Percentiles rank a stretch among this genome's conserved stretches.
Evolutionary conservation across 2,888 invertebrate species (phyloP).

Genomic region (Desoria tigrina): DNA sequence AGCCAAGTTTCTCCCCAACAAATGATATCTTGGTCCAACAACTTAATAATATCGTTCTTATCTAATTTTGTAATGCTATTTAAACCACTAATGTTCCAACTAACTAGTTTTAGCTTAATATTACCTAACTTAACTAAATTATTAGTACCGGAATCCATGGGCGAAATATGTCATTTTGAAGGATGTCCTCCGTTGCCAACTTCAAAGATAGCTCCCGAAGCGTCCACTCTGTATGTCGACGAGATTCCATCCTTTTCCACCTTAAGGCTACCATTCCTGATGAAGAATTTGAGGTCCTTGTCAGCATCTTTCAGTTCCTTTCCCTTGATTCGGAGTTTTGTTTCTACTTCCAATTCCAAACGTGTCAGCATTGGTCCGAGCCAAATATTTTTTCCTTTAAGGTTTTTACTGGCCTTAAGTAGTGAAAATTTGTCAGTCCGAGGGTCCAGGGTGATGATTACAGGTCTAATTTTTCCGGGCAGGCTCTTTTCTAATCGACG

Average conservation of each 20-base stretch:
- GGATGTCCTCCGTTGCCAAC: not conserved
- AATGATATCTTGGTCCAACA: not conserved
- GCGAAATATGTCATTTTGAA: not conserved
- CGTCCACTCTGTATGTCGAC: too few species aligned
- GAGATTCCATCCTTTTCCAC: not conserved
- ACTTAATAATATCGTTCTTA: not conserved
- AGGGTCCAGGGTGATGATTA: not conserved
- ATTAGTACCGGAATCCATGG: not conserved
- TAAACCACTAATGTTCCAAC: not conserved
- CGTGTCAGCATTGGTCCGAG: not conserved
- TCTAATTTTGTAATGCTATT: not conserved
- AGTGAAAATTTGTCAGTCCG: not conserved
- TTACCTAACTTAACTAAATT: not conserved
- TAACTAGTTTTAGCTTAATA: too few species aligned
- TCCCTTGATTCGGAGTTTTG: not conserved
- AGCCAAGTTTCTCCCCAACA: too few species aligned
- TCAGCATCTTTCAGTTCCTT: not conserved
- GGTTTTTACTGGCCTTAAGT: not conserved
- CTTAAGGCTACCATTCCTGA: not conserved
- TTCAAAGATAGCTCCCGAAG: not conserved
- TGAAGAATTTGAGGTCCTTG: not conserved
- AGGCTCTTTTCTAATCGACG: not conserved
- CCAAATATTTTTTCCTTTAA: not conserved
- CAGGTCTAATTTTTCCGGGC: not conserved
- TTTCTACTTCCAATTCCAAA: not conserved